These are phyloP conservation scores for Embiotoca jacksoni DNA, from an alignment of 2,113 vertebrate species.

Conservation along the genomic window DNA sequence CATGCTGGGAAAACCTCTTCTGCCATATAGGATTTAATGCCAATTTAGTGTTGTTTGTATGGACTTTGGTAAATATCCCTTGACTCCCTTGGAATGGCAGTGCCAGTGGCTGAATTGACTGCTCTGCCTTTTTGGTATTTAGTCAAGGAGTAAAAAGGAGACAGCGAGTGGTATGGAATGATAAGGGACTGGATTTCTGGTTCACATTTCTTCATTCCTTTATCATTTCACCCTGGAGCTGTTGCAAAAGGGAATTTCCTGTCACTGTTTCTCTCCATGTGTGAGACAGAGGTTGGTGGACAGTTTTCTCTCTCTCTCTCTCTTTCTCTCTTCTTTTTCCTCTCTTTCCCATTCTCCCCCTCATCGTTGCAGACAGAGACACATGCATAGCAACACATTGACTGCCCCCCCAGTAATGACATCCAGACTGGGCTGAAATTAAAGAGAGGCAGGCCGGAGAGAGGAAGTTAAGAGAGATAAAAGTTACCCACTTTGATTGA, in stretches of 20 bases:
- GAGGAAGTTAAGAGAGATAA: slow-evolving; percentile 78
- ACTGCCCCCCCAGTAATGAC: slow-evolving; percentile 83
- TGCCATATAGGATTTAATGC: slow-evolving; percentile 63
- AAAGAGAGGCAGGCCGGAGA: slow-evolving; percentile 73
- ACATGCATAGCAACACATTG: slow-evolving; percentile 83
- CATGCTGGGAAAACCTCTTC: slow-evolving; percentile 38
- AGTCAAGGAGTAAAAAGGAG: slow-evolving; percentile 60
- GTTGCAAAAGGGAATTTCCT: slow-evolving; percentile 86
- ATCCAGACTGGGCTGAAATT: slow-evolving; percentile 84
- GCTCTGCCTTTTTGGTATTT: slow-evolving; percentile 63
- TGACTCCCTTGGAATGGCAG: slow-evolving; percentile 58
- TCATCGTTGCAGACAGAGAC: slow-evolving; percentile 77
- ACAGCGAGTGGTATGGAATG: slow-evolving; percentile 71
- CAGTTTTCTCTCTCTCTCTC: slow-evolving; percentile 50
- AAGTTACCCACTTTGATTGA: slow-evolving; percentile 75
- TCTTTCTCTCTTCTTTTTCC: slow-evolving; percentile 16
- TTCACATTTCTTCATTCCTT: slow-evolving; percentile 84
- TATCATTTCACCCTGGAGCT: slow-evolving; percentile 86
- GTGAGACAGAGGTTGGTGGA: slow-evolving; percentile 84
- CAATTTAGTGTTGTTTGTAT: slow-evolving; percentile 67
- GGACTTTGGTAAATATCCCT: slow-evolving; percentile 62
- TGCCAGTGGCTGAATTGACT: slow-evolving; percentile 58
- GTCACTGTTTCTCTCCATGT: slow-evolving; percentile 84
- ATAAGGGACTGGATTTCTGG: slow-evolving; percentile 82
- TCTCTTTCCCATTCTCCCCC: slow-evolving; percentile 51